Conservation (phyloP, 2,113 vertebrate species). For the Marmota flaviventris region DNA sequence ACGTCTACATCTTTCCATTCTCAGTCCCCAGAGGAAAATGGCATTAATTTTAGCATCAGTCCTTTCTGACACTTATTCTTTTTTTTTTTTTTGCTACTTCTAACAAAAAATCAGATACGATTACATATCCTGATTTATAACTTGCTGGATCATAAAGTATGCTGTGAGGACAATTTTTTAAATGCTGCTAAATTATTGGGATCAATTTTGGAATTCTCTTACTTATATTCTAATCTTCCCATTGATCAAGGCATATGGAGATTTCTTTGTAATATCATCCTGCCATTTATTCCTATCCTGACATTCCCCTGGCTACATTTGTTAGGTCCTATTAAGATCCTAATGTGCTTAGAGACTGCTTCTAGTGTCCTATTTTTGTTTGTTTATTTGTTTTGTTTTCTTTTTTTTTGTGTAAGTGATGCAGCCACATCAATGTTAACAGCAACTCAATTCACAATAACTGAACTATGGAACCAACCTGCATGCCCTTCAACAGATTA, state of each 20-base stretch:
- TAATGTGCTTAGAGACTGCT: background rate
- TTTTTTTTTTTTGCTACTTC: background rate
- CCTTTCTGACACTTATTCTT: background rate
- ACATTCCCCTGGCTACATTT: background rate
- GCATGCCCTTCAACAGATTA: too few relatives aligned
- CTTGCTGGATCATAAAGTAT: background rate
- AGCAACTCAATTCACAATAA: too few relatives aligned
- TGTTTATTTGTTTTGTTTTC: too few relatives aligned
- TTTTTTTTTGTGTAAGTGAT: too few relatives aligned
- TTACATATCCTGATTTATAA: background rate
- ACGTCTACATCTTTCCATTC: background rate
- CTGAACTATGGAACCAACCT: too few relatives aligned
- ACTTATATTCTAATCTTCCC: background rate
- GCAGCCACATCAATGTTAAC: too few relatives aligned
- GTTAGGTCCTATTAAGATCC: background rate
- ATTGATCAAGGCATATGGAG: background rate
- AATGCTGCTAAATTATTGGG: background rate
- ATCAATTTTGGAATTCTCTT: background rate
- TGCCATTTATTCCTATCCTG: background rate
- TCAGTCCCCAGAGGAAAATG: background rate
- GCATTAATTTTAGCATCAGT: background rate
- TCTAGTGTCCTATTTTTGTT: too few relatives aligned
- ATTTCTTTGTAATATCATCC: background rate
- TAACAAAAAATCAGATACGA: constrained; percentile 1
- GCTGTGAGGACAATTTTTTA: background rate